A percentile compares a stretch with the other conserved stretches of the same genome.
These are phyloP conservation scores for Stratiomys singularior DNA, from an alignment of 2,888 invertebrate genomes.

Conservation along the genomic window DNA sequence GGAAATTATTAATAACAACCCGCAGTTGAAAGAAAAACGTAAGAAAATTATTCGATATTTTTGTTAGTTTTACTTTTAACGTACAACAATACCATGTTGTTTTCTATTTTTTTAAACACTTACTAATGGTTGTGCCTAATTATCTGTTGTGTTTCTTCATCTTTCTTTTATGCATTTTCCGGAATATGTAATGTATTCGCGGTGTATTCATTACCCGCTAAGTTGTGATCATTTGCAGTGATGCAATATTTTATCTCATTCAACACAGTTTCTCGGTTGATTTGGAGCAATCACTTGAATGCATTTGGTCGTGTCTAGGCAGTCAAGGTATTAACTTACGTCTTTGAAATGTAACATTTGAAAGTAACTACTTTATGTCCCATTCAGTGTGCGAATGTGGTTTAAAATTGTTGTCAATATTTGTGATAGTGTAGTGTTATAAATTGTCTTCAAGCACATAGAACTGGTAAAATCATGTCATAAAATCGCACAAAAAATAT, in stretches of 20 bases:
- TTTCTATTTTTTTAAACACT: not conserved
- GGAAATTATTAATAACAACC: slow-evolving; percentile 63
- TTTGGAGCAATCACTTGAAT: too few species aligned
- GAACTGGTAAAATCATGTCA: too few species aligned
- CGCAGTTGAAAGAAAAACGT: slow-evolving; percentile 66
- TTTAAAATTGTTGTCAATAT: too few species aligned
- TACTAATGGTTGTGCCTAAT: slow-evolving; percentile 13
- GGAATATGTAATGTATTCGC: slow-evolving; percentile 8
- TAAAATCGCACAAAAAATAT: too few species aligned
- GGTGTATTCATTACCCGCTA: not conserved
- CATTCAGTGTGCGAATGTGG: too few species aligned
- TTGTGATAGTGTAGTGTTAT: too few species aligned
- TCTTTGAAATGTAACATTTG: not conserved
- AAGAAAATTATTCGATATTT: slow-evolving; percentile 57
- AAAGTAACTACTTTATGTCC: too few species aligned
- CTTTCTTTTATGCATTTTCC: slow-evolving; percentile 10
- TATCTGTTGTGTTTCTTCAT: not conserved
- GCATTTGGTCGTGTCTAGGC: too few species aligned
- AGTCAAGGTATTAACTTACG: not conserved
- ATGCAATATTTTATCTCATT: slow-evolving; percentile 20
- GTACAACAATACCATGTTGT: not conserved
- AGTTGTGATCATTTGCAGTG: not conserved
- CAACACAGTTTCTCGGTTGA: not conserved
- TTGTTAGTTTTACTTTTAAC: too few species aligned
- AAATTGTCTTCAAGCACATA: too few species aligned